Base-by-base conservation (phyloP, 2,113 vertebrate genomes). In the Tringa solitaria region DNA sequence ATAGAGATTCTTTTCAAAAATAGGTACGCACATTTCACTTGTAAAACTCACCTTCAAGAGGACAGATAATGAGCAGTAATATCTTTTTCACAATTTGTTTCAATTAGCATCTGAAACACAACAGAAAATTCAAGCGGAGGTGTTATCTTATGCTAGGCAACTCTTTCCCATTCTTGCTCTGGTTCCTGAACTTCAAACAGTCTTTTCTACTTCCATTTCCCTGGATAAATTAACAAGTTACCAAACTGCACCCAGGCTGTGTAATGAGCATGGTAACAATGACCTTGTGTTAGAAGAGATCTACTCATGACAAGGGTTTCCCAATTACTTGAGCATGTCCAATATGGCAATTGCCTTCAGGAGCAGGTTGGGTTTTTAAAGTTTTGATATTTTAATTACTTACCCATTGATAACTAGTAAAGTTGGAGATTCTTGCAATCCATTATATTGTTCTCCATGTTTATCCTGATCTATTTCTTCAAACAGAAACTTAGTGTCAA, bases 31-130 rank as follows among this genome's bases (percentile, higher is more conserved):
- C 8, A 33, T 67, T 72, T 67, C 32, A 17, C 14, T 77, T 24
- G 45, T 20, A 92, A 65, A 91, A 95, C 81, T 94, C 48, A 89
- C 61, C 54, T 90, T 73, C 33, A 64, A 30, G 48, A 57, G 4
- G 33, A 63, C 61, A 30, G 8, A 37, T 16, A 60, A 2, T 8
- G 10, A 21, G 54, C 6, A 68, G 59, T 22, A 56, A 11, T 21
- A 12, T 48, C n/a, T 41, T 80, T 54, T 56, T 24, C 69, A 75
- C 23, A n/a, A 72, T 72, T 45, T 75, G 20, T 39, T 32, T 39
- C 60, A 60, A 68, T 26, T 41, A 46, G 13, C 28, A 84, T 21
- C 87, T 82, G 84, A 91, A 94, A 89, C 8, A 54, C 37, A 91
- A 60, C 4, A 33, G 43, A 92, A 83, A 64, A 32, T 22, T 68